phyloP scores from a whole-genome alignment of 92 coral and sea anemone species.

The Zoanthus gigantus region DNA sequence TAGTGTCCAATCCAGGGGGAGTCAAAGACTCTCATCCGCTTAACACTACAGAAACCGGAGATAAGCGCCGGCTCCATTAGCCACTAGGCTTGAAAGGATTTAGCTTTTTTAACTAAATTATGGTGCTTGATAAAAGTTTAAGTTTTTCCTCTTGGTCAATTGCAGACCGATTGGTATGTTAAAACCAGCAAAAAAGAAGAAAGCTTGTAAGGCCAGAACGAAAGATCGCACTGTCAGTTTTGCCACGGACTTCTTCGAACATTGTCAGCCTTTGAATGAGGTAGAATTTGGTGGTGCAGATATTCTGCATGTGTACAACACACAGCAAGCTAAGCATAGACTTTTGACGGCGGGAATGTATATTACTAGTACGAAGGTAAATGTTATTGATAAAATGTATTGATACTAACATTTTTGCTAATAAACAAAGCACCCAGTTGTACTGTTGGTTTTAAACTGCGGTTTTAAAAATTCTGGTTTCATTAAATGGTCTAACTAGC shows the following conservation, averaged over 20 bases:
- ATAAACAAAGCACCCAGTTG: too few species aligned
- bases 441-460: too few species aligned
- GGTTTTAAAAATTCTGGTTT: too few species aligned
- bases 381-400: background rate
- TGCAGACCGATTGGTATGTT: slow-evolving; percentile 85
- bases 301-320: slow-evolving; percentile 93
- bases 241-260: slow-evolving; percentile 97
- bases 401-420: background rate
- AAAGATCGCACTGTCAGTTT: slow-evolving; percentile 87
- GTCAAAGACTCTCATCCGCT: too few species aligned
- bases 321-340: slow-evolving; percentile 96
- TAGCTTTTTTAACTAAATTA: too few species aligned
- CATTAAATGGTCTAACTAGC: too few species aligned
- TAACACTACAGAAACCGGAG: too few species aligned
- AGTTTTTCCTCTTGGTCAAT: background rate
- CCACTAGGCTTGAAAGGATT: too few species aligned
- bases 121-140: too few species aligned
- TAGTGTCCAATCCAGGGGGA: too few species aligned
- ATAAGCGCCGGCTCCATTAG: too few species aligned
- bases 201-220: slow-evolving; percentile 78
- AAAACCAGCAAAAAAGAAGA: slow-evolving; percentile 89
- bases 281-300: slow-evolving; percentile 95
- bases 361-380: slow-evolving; percentile 95
- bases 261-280: slow-evolving; percentile 95
- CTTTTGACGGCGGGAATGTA: slow-evolving; percentile 99